These are phyloP conservation scores for Parasteatoda lunata DNA, from an alignment of 2,888 invertebrate species.

Conservation along the genomic window DNA sequence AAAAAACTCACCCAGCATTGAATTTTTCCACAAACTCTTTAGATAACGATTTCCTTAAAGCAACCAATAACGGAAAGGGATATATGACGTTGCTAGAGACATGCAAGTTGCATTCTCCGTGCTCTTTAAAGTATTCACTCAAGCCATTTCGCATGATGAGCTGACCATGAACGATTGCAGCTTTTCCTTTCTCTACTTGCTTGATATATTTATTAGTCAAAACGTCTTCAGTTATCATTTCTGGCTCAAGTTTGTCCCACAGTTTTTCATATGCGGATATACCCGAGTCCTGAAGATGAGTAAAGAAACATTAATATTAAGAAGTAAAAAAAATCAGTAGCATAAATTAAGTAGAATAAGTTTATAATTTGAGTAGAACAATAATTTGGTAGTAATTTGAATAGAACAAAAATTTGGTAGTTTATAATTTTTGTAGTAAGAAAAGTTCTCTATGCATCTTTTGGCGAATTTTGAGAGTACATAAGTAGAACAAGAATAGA, in stretches of 20 bases:
- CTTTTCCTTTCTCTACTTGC: not conserved
- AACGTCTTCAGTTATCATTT: not conserved
- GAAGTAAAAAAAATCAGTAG: too few species aligned
- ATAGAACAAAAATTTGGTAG: too few species aligned
- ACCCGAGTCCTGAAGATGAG: not conserved
- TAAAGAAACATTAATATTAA: too few species aligned
- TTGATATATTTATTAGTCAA: not conserved
- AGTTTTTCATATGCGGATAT: not conserved
- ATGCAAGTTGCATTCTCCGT: not conserved
- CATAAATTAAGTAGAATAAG: too few species aligned
- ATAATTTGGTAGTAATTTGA: too few species aligned
- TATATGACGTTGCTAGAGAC: not conserved
- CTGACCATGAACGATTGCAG: not conserved
- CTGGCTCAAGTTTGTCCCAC: not conserved
- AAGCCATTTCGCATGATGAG: not conserved
- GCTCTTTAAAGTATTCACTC: not conserved
- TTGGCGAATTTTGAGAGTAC: too few species aligned
- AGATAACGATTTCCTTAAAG: not conserved
- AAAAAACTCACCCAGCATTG: not conserved
- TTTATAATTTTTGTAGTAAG: too few species aligned
- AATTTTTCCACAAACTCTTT: not conserved
- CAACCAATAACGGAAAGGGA: not conserved
- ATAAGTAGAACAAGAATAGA: too few species aligned
- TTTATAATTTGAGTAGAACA: too few species aligned
- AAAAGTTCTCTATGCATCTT: too few species aligned